Evolutionary conservation across 2,888 invertebrate species (phyloP).

Genomic region (Sisyra nigra): DNA sequence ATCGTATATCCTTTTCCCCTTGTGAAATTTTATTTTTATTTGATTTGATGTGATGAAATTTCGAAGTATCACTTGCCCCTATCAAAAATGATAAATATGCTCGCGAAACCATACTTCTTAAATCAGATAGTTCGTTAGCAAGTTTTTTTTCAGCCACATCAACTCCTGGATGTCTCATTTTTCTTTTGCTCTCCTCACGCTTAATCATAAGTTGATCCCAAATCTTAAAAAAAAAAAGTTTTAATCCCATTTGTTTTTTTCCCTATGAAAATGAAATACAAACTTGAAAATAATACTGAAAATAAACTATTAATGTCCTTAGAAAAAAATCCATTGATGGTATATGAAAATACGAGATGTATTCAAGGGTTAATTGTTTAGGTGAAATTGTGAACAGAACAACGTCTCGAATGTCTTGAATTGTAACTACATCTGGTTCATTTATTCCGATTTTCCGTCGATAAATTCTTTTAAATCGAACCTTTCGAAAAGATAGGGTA

Average conservation of each 20-base stretch:
- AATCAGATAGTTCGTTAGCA: constrained; percentile 37
- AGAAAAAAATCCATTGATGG: constrained; percentile 43
- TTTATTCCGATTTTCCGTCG: constrained; percentile 36
- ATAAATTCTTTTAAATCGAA: constrained; percentile 38
- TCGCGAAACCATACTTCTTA: constrained; percentile 36
- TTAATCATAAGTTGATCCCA: constrained; percentile 37
- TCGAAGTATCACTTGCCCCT: constrained; percentile 34
- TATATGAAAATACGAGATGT: constrained; percentile 40
- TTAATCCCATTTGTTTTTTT: background rate
- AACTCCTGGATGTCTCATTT: constrained; percentile 35
- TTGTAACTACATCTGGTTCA: constrained; percentile 38
- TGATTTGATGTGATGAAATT: constrained; percentile 41
- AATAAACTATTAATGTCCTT: constrained; percentile 42
- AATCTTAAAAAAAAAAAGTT: constrained; percentile 18
- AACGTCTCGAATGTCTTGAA: constrained; percentile 43
- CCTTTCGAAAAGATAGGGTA: constrained; percentile 22
- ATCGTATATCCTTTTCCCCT: constrained; percentile 43
- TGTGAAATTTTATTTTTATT: constrained; percentile 36
- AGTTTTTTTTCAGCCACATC: constrained; percentile 29
- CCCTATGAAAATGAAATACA: background rate
- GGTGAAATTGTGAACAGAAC: constrained; percentile 37
- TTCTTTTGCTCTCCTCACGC: constrained; percentile 31
- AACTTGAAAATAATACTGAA: constrained; percentile 45
- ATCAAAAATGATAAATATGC: constrained; percentile 42
- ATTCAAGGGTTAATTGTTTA: constrained; percentile 34